Conservation (phyloP, 2,797 vertebrate genomes). For the Thripadectes ignobilis region DNA sequence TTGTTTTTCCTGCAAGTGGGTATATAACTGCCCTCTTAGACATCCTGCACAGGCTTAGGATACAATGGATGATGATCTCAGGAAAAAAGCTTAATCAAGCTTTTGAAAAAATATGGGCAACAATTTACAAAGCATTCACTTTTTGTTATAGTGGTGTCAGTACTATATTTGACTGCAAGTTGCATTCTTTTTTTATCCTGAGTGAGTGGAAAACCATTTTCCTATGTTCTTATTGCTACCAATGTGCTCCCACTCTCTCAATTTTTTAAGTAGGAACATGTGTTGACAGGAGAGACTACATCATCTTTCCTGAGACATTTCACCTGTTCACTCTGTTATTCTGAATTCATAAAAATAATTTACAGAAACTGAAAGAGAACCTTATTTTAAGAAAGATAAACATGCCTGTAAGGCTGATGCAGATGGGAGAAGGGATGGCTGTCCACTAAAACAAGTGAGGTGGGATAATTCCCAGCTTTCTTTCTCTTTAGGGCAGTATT, state of each 20-base stretch:
- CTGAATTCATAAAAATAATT: not conserved
- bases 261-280: not conserved
- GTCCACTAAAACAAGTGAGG: not conserved
- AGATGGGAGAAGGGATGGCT: not conserved
- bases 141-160: not conserved
- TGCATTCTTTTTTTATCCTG: not conserved
- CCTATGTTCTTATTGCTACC: not conserved
- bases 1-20: not conserved
- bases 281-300: rapidly evolving
- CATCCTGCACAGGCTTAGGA: not conserved
- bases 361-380: not conserved
- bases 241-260: rapidly evolving
- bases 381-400: not conserved
- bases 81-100: not conserved
- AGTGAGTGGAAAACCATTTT: not conserved
- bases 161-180: not conserved
- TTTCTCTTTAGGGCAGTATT: not conserved
- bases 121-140: not conserved
- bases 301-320: not conserved
- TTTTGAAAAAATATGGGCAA: not conserved
- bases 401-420: rapidly evolving
- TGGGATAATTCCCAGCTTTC: not conserved
- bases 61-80: not conserved
- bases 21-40: not conserved
- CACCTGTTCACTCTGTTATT: not conserved